Evolutionary conservation across 2,113 vertebrate species (phyloP).

Genomic region (Excalfactoria chinensis): DNA sequence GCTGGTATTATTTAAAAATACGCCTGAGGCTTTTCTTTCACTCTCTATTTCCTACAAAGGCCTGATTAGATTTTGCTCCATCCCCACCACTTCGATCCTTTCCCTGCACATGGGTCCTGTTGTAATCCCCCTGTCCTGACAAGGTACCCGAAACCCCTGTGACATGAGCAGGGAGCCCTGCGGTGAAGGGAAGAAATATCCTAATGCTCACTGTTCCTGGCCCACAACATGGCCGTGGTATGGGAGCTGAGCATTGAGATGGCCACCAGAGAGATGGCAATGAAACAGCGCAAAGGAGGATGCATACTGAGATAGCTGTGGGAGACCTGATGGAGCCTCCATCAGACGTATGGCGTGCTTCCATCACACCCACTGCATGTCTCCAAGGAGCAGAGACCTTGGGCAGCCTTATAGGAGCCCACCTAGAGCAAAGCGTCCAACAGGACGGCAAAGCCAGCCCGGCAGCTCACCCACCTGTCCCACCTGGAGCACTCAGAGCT

Average conservation of each 20-base stretch:
- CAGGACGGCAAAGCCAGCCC: neutral
- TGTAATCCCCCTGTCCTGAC: neutral
- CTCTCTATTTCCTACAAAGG: neutral
- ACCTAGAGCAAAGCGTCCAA: neutral
- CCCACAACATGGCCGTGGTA: fast-evolving
- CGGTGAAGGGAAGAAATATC: neutral
- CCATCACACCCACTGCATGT: neutral
- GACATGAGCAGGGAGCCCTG: neutral
- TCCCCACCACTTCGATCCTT: neutral
- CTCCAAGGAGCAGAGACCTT: neutral
- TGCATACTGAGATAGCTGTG: neutral
- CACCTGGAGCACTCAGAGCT: fast-evolving
- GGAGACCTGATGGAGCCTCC: neutral
- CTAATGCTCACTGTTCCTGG: fast-evolving
- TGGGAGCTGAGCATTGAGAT: neutral
- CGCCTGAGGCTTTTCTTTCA: neutral
- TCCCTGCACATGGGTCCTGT: neutral
- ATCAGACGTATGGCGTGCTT: fast-evolving
- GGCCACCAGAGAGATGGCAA: conserved; percentile 28
- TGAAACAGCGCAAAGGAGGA: neutral
- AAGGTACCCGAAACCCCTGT: neutral
- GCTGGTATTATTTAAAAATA: conserved; percentile 71
- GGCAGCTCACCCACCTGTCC: fast-evolving
- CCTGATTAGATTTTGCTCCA: conserved; percentile 48
- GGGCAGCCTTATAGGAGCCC: fast-evolving